Percentiles rank a stretch among this genome's conserved stretches.
These are phyloP conservation scores for Heteractis magnifica DNA, from an alignment of 92 coral and sea anemone genomes.

Conservation along the genomic window DNA sequence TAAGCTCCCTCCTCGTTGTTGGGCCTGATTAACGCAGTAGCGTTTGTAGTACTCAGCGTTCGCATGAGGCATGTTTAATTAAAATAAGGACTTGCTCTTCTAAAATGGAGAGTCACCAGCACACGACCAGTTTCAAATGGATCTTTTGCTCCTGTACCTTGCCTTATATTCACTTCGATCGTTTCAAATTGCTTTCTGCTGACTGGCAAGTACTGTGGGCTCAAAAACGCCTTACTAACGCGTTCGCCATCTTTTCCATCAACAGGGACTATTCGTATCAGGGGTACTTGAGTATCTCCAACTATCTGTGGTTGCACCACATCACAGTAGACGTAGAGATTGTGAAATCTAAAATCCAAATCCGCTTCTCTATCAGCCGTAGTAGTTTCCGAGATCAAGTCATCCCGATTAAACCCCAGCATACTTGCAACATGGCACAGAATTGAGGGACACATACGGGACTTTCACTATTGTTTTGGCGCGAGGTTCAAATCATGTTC, in stretches of 20 bases:
- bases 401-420: no score
- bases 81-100: constrained; percentile 6
- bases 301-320: constrained; percentile 41
- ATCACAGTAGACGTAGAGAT: constrained; percentile 44
- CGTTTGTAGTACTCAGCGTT: constrained; percentile 28
- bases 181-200: no score
- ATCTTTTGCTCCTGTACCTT: background rate
- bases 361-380: background rate
- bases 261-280: constrained; percentile 49
- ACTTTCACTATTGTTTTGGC: no score
- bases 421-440: background rate
- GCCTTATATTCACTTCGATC: no score
- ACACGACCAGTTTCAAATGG: background rate
- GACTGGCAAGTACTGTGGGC: no score
- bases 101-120: constrained; percentile 48
- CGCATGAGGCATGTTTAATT: background rate
- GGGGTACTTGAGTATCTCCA: constrained; percentile 41
- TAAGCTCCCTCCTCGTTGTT: constrained; percentile 44
- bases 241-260: constrained; percentile 15
- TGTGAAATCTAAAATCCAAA: constrained; percentile 5
- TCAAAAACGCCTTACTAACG: no score
- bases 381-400: no score
- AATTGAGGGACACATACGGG: no score
- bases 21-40: constrained; percentile 35
- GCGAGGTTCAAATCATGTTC: no score